A percentile compares a stretch with the other conserved stretches of the same genome.
Conservation (phyloP, 2,113 vertebrate species). For the Psittacus erithacus region DNA sequence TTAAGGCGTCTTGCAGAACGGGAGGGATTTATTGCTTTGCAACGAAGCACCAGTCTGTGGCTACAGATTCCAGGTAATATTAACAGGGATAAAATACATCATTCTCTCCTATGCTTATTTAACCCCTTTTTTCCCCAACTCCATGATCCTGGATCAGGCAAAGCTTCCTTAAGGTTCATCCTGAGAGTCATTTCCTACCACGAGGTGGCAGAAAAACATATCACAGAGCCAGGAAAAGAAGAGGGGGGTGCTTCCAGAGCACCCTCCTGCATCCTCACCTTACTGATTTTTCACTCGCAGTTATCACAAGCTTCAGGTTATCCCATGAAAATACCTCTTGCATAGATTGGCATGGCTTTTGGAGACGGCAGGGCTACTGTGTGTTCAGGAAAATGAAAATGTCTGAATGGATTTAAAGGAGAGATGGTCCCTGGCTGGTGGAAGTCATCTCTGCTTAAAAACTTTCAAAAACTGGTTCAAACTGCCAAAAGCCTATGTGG, state of each 20-base stretch:
- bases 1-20: background rate
- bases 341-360: background rate
- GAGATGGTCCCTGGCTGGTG: no score
- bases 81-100: background rate
- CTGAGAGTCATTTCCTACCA: background rate
- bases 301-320: background rate
- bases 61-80: background rate
- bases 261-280: rapidly evolving
- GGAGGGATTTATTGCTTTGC: background rate
- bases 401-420: background rate
- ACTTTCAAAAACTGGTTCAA: background rate
- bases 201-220: conserved; percentile 28
- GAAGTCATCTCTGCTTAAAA: background rate
- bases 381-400: background rate
- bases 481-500: rapidly evolving
- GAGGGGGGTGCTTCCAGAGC: rapidly evolving
- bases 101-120: background rate
- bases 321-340: background rate
- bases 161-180: background rate
- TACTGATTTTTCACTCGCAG: background rate
- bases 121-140: background rate
- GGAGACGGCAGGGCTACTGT: background rate
- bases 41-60: rapidly evolving
- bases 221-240: background rate
- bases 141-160: background rate